phyloP scores from a whole-genome alignment of 1,140 invertebrate genomes.

The Drosophila athabasca region DNA sequence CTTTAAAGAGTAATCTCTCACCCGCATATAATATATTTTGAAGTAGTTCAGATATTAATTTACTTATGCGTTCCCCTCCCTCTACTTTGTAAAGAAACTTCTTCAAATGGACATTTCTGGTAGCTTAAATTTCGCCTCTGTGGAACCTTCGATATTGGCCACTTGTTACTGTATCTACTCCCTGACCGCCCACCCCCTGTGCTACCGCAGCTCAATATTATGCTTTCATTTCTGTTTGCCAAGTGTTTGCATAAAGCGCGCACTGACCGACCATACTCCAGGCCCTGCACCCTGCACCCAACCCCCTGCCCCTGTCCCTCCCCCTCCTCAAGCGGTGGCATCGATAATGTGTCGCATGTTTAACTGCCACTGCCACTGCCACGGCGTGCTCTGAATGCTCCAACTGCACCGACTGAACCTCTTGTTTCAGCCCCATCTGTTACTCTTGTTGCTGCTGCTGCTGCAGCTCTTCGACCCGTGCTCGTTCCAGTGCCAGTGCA shows the following conservation, averaged over 20 bases:
- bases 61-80: slow-evolving; percentile 4
- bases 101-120: too few species aligned
- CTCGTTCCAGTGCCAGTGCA: slow-evolving; percentile 12
- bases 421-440: neutral
- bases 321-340: slow-evolving; percentile 35
- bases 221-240: slow-evolving; percentile 78
- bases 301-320: neutral
- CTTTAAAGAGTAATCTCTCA: too few species aligned
- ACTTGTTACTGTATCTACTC: slow-evolving; percentile 40
- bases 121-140: too few species aligned
- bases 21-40: too few species aligned
- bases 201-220: slow-evolving; percentile 58
- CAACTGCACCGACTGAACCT: too few species aligned
- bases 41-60: too few species aligned
- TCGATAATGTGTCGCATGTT: slow-evolving; percentile 67
- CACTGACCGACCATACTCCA: slow-evolving; percentile 49
- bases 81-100: neutral
- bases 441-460: slow-evolving; percentile 24
- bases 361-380: slow-evolving; percentile 25
- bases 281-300: neutral
- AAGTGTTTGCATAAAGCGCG: slow-evolving; percentile 76
- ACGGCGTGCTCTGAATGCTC: neutral
- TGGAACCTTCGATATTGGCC: slow-evolving; percentile 21
- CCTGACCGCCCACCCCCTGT: slow-evolving; percentile 4
- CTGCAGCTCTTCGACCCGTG: slow-evolving; percentile 8